Percentiles rank a stretch among this genome's conserved stretches.
These are phyloP conservation scores for Phallusia fumigata DNA, from an alignment of 23 tunicate species.

Conservation along the genomic window DNA sequence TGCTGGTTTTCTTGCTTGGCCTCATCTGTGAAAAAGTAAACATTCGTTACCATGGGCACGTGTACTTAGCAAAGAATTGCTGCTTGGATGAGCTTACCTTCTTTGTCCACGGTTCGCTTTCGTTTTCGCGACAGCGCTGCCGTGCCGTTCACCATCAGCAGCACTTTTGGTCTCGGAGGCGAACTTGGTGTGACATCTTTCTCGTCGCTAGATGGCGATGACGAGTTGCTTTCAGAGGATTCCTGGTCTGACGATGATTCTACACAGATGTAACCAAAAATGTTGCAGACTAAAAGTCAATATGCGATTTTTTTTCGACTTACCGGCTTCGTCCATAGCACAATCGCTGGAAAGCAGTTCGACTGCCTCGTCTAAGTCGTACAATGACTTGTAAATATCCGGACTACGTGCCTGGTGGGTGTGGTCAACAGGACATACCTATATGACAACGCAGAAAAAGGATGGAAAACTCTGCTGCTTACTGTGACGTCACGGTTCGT, in stretches of 20 bases:
- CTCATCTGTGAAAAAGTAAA: background rate
- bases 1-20: background rate
- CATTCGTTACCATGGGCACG: too few species aligned
- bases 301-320: background rate
- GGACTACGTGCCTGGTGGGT: background rate
- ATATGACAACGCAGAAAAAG: background rate
- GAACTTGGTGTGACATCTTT: background rate
- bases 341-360: background rate
- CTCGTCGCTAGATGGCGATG: background rate
- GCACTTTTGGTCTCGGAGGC: background rate
- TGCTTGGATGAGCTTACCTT: background rate
- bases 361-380: background rate
- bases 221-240: background rate
- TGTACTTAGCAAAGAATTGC: background rate
- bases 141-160: background rate
- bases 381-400: background rate
- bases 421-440: constrained; percentile 32
- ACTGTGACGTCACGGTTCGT: background rate
- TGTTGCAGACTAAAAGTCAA: too few species aligned
- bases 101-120: background rate
- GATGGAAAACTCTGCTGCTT: background rate
- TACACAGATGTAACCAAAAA: background rate
- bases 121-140: background rate
- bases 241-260: background rate
- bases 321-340: constrained; percentile 1